A percentile compares a stretch with the other conserved stretches of the same genome.
phyloP scores from a whole-genome alignment of 2,797 vertebrate genomes.

The Lophotriccus pileatus region DNA sequence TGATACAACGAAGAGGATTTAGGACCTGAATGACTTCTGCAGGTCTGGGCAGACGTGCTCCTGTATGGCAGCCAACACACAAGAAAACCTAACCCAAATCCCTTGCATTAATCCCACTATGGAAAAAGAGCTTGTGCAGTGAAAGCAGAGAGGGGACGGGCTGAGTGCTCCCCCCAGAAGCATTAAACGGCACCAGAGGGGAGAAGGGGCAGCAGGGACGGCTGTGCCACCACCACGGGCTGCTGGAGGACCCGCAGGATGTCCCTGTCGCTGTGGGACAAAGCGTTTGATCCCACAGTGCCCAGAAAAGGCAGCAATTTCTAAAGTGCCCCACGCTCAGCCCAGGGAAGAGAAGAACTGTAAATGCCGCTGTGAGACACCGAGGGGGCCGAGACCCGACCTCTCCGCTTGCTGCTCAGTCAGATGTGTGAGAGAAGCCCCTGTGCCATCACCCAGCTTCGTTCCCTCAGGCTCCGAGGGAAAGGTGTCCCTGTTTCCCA shows the following conservation, averaged over 20 bases:
- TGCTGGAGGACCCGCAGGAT: rapidly evolving
- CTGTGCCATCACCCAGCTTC: background rate
- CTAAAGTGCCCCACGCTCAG: rapidly evolving
- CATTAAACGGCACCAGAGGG: background rate
- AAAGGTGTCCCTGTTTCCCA: background rate
- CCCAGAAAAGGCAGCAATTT: background rate
- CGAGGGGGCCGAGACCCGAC: rapidly evolving
- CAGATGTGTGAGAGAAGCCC: background rate
- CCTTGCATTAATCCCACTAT: background rate
- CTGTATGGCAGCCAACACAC: background rate
- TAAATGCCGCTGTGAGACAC: background rate
- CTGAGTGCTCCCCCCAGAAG: background rate
- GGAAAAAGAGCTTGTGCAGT: background rate
- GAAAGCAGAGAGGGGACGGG: background rate
- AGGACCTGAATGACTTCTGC: background rate
- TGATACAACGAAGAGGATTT: background rate
- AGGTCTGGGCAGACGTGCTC: background rate
- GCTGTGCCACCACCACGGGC: background rate
- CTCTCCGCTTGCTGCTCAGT: background rate
- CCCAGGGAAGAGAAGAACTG: background rate
- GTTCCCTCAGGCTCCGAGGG: background rate
- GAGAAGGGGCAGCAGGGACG: rapidly evolving
- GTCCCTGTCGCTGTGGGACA: background rate
- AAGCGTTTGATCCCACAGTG: background rate
- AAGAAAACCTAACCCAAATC: background rate